Percentiles rank a stretch among this genome's conserved stretches.
Conservation (phyloP, 2,797 vertebrate genomes). For the Sylvilagus floridanus region DNA sequence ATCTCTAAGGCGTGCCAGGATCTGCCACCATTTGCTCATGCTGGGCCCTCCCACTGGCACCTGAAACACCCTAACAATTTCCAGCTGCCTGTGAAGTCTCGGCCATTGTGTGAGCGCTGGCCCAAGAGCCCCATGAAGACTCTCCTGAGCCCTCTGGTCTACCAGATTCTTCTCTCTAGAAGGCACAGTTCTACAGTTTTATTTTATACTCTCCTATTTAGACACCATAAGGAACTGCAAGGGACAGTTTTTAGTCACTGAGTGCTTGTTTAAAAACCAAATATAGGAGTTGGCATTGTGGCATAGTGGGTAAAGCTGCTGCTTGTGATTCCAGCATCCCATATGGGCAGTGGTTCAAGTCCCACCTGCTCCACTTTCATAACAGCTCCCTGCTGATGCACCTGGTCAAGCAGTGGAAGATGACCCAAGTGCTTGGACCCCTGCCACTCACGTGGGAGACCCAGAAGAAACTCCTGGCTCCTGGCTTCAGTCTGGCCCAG, state of each 20-base stretch:
- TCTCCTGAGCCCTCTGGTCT: not conserved
- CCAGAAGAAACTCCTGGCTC: too few species aligned
- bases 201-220: not conserved
- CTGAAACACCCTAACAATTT: not conserved
- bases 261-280: constrained; percentile 7
- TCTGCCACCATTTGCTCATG: not conserved
- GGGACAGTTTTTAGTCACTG: not conserved
- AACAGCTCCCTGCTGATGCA: too few species aligned
- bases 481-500: too few species aligned
- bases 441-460: too few species aligned
- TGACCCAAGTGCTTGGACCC: too few species aligned
- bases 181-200: not conserved
- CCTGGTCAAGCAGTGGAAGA: too few species aligned
- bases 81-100: not conserved
- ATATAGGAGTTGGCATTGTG: not conserved
- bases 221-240: not conserved
- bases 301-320: too few species aligned
- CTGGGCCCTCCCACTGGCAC: not conserved
- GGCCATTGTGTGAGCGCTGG: not conserved
- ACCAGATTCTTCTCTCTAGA: not conserved
- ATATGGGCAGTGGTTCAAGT: too few species aligned
- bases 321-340: too few species aligned
- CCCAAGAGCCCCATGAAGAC: not conserved
- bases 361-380: too few species aligned
- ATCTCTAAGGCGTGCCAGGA: not conserved